Evolutionary conservation across 2,113 vertebrate genomes (phyloP), one percentile per base, ranked within the genome.

Genomic region (Fregata magnificens): DNA sequence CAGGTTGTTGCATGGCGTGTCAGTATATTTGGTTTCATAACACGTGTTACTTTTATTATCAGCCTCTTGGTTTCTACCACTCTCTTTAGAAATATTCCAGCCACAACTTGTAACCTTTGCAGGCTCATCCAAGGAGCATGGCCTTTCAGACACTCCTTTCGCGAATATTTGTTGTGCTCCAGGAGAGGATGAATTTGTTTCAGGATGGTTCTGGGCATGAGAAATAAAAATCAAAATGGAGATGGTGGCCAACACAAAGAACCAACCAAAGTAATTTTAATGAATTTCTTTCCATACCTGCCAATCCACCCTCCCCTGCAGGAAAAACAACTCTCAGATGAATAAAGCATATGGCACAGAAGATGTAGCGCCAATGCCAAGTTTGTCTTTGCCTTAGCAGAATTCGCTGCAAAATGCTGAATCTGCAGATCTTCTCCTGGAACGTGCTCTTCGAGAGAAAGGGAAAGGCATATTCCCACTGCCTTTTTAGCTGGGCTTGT

Each of bases 261-360:
- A 95, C 26, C 31, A 11, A 82, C 44, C 55, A 36, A 87, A 88
- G 74, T 44, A 70, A 52, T 83, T 94, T 93, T 91, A 95, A 95
- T 90, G 19, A 88, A 80, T 94, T 95, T 95, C 66, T 92, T 80
- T 93, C 63, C 71, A 20, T 95, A 96, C 91, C 53, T 95, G 89
- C 86, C 84, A 96, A 87, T 88, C 91, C 84, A 90, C 97, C 89
- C 91, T 93, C 21, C 87, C 91, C 85, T 96, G 82, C 74, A 95
- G 93, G 94, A 92, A 93, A 95, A 97, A 62, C 89, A 88, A 4
- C 63, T 93, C 81, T 81, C 59, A 66, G 56, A 85, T 1, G 7
- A 91, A 59, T 77, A 89, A 96, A 93, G 74, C 81, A 85, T 72
- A 93, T 97, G 91, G 89, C 94, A 80, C 11, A 12, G 77, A 86